Percentiles rank a stretch among this genome's conserved stretches.
phyloP scores from a whole-genome alignment of 2,113 vertebrate genomes.

The Pholis gunnellus region DNA sequence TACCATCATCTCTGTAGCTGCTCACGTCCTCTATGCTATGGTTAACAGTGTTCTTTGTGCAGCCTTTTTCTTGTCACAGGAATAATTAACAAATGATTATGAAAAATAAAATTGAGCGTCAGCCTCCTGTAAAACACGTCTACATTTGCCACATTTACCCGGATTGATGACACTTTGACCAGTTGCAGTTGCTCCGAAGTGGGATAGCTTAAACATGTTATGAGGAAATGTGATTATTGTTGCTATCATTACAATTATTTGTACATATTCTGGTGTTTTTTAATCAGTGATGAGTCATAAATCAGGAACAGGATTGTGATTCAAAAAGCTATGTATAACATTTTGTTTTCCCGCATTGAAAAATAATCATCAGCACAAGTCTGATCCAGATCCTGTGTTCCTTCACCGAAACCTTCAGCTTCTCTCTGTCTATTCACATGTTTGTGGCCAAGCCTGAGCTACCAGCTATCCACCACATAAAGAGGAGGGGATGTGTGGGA shows the following conservation, averaged over 20 bases:
- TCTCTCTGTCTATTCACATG: constrained; percentile 60
- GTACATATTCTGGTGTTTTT: not conserved
- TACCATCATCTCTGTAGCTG: not conserved
- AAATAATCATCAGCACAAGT: constrained; percentile 23
- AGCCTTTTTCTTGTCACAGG: not conserved
- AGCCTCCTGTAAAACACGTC: not conserved
- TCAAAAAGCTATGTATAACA: not conserved
- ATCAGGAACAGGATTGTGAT: not conserved
- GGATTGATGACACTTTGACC: not conserved
- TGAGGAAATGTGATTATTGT: not conserved
- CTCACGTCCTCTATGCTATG: not conserved
- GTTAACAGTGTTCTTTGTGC: not conserved
- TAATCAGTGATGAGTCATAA: not conserved
- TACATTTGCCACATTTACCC: not conserved
- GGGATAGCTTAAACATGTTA: not conserved
- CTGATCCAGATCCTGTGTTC: constrained; percentile 49
- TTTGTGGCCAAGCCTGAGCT: constrained; percentile 57
- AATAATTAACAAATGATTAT: not conserved
- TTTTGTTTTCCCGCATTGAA: constrained; percentile 3
- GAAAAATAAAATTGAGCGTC: not conserved
- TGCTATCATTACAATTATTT: not conserved
- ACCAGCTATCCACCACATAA: constrained; percentile 60
- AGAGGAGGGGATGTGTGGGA: constrained; percentile 58
- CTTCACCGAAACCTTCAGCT: constrained; percentile 34
- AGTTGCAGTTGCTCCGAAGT: not conserved